These are phyloP conservation scores for Coregonus clupeaformis DNA, from an alignment of 2,113 vertebrate genomes.

Conservation along the genomic window DNA sequence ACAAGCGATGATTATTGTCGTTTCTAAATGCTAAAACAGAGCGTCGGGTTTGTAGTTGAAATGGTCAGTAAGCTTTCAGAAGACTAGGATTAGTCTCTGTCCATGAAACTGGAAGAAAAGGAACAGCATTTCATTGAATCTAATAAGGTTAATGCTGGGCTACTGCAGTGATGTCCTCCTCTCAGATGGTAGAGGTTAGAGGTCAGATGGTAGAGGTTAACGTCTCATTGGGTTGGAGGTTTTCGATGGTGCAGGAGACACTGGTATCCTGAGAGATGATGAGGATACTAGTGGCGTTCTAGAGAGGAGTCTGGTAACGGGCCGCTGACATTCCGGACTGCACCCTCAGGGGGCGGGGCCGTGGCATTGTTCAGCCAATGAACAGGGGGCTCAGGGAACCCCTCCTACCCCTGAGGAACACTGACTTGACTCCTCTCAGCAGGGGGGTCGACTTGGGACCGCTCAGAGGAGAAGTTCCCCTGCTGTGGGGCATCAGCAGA, in stretches of 20 bases:
- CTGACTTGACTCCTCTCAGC: neutral
- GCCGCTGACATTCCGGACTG: constrained; percentile 33
- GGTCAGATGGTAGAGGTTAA: neutral
- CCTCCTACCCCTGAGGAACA: constrained; percentile 66
- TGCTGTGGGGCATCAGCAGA: constrained; percentile 26
- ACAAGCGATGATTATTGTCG: too few species aligned
- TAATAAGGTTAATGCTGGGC: too few species aligned
- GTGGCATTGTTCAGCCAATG: constrained; percentile 64
- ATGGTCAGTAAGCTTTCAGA: too few species aligned
- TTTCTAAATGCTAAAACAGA: too few species aligned
- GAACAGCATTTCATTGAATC: too few species aligned
- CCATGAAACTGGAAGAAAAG: too few species aligned
- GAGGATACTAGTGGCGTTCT: constrained; percentile 37
- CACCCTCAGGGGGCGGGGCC: constrained; percentile 29
- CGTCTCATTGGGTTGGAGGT: constrained; percentile 51
- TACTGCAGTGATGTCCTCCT: too few species aligned
- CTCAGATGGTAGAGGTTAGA: too few species aligned
- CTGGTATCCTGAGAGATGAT: too few species aligned
- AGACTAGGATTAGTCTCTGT: too few species aligned
- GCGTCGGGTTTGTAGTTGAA: too few species aligned
- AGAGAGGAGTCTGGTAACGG: too few species aligned
- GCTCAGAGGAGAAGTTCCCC: constrained; percentile 58
- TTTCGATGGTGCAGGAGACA: constrained; percentile 60
- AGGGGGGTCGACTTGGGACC: constrained; percentile 32
- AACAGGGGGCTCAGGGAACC: constrained; percentile 62